phyloP scores from a whole-genome alignment of 1,140 invertebrate genomes.

The Andrena cerasifolii region DNA sequence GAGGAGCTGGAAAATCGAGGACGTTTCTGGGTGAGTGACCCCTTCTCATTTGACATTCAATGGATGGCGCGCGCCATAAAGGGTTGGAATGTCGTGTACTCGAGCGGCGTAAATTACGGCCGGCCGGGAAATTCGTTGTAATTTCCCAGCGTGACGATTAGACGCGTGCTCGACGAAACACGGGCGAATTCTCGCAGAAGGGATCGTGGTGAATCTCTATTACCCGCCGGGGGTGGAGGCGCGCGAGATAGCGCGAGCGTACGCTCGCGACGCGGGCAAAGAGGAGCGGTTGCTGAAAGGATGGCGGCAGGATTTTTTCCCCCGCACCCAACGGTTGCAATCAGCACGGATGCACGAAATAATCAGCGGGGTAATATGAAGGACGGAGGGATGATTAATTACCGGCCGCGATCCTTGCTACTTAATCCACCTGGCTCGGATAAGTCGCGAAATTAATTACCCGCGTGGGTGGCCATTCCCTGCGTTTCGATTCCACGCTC shows the following conservation, averaged over 20 bases:
- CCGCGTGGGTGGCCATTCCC: too few species aligned
- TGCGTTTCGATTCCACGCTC: too few species aligned
- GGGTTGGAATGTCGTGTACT: constrained; percentile 56
- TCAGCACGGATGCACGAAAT: too few species aligned
- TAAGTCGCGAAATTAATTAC: constrained; percentile 11
- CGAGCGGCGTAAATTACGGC: constrained; percentile 55
- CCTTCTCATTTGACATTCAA: constrained; percentile 49
- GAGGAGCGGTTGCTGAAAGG: too few species aligned
- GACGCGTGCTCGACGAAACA: constrained; percentile 45
- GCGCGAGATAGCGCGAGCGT: constrained; percentile 3
- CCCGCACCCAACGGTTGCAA: too few species aligned
- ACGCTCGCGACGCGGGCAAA: too few species aligned
- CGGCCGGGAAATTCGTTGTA: constrained; percentile 53
- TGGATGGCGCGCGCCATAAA: constrained; percentile 44
- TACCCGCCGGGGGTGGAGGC: constrained; percentile 2
- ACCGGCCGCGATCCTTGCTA: background rate
- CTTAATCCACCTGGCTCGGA: too few species aligned
- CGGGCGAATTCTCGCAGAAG: constrained; percentile 39
- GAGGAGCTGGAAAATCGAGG: constrained; percentile 3
- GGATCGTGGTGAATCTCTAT: constrained; percentile 31
- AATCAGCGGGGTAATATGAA: background rate
- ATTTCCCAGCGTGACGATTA: constrained; percentile 61
- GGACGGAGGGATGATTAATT: background rate
- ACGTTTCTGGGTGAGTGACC: constrained; percentile 28
- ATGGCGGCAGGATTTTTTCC: too few species aligned